Conservation (phyloP, 2,888 invertebrate genomes). For the Pelosia muscerda region DNA sequence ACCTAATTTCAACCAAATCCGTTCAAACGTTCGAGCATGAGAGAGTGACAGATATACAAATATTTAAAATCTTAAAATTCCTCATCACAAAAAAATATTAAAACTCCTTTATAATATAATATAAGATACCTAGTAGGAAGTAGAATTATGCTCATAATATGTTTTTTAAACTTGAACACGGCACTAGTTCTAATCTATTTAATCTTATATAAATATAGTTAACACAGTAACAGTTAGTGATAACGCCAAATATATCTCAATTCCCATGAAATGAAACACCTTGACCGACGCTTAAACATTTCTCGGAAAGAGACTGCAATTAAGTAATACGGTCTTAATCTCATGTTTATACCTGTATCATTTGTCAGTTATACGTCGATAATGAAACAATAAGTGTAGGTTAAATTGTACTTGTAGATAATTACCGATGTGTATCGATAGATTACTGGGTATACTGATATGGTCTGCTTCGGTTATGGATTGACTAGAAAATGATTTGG, state of each 20-base stretch:
- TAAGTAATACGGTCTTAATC: slow-evolving; percentile 24
- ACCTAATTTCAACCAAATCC: no score
- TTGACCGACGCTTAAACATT: slow-evolving; percentile 41
- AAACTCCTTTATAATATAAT: no score
- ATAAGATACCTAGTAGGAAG: no score
- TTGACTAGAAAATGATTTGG: no score
- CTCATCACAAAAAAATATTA: no score
- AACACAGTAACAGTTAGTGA: slow-evolving; percentile 21
- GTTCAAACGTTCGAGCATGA: no score
- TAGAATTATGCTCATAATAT: neutral
- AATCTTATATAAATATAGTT: slow-evolving; percentile 20
- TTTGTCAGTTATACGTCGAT: slow-evolving; percentile 16
- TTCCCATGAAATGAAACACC: slow-evolving; percentile 36
- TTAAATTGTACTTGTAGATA: slow-evolving; percentile 21
- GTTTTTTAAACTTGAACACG: neutral
- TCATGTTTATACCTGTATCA: slow-evolving; percentile 12
- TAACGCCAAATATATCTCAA: slow-evolving; percentile 13
- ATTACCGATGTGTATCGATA: slow-evolving; percentile 24
- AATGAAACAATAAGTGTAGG: slow-evolving; percentile 7
- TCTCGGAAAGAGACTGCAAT: slow-evolving; percentile 40
- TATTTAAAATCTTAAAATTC: no score
- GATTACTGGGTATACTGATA: slow-evolving; percentile 20
- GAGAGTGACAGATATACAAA: no score
- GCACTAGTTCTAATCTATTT: slow-evolving; percentile 14
- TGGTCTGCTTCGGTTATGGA: neutral